Conservation (phyloP, 2,797 vertebrate genomes). For the Enteromius paludinosus region DNA sequence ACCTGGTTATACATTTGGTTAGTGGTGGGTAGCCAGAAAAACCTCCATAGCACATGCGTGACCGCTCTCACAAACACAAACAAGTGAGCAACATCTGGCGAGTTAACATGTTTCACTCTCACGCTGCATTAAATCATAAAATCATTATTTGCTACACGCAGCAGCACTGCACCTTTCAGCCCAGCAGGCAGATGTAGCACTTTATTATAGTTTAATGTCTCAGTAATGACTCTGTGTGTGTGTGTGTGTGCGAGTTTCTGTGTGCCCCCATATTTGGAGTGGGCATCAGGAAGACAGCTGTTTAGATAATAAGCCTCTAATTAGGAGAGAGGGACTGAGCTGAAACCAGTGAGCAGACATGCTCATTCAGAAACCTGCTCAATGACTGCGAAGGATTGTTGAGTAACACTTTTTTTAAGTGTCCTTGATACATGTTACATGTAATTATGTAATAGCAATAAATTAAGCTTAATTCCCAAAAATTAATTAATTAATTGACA, state of each 20-base stretch:
- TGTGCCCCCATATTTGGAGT: conserved; percentile 42
- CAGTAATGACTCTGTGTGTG: conserved; percentile 20
- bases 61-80: neutral
- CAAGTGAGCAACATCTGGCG: conserved; percentile 18
- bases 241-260: neutral
- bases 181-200: conserved; percentile 10
- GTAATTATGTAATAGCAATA: neutral
- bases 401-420: neutral
- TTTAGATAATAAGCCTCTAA: conserved; percentile 74
- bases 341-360: conserved; percentile 48
- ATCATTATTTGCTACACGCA: conserved; percentile 12
- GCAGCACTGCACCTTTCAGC: conserved; percentile 21
- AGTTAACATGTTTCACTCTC: conserved; percentile 22
- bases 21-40: neutral
- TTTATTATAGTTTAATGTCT: conserved; percentile 44
- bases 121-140: conserved; percentile 26
- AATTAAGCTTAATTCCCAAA: neutral
- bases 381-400: neutral
- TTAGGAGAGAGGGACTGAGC: conserved; percentile 71
- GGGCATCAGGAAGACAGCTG: conserved; percentile 70
- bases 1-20: neutral
- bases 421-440: neutral
- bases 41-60: too few species aligned
- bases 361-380: conserved; percentile 13
- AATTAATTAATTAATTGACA: too few species aligned